Evolutionary conservation across 2,888 invertebrate genomes (phyloP).

Genomic region (Drosophila ochracea): DNA sequence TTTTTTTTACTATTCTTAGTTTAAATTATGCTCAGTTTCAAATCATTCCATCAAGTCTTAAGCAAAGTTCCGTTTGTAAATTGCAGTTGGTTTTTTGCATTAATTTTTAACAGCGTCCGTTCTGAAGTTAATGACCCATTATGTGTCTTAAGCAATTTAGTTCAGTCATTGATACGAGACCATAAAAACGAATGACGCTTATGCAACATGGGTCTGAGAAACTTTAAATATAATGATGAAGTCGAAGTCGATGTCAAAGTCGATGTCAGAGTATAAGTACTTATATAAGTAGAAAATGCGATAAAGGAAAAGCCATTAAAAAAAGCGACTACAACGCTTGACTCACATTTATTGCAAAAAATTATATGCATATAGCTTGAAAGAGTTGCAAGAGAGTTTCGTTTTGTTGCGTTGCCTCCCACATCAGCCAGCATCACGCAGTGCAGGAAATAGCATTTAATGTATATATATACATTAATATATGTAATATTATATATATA

Average conservation of each 20-base stretch:
- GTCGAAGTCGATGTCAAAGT: background rate
- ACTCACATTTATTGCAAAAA: constrained; percentile 35
- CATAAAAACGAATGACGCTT: constrained; percentile 44
- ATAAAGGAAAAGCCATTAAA: background rate
- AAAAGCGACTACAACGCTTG: constrained; percentile 13
- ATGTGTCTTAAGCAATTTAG: constrained; percentile 35
- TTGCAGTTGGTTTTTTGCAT: constrained; percentile 1
- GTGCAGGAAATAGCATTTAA: constrained; percentile 5
- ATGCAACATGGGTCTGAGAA: constrained; percentile 41
- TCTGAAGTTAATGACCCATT: constrained; percentile 34
- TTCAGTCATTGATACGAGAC: constrained; percentile 45
- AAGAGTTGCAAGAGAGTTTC: constrained; percentile 12
- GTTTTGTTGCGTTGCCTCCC: constrained; percentile 17
- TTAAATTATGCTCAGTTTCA: background rate
- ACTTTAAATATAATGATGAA: constrained; percentile 40
- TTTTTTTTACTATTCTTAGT: background rate
- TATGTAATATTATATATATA: background rate
- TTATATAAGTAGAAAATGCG: constrained; percentile 10
- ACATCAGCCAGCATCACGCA: constrained; percentile 3
- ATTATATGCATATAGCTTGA: constrained; percentile 6
- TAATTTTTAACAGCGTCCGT: background rate
- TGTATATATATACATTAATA: background rate
- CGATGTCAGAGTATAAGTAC: constrained; percentile 5
- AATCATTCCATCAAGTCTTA: background rate
- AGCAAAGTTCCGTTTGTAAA: constrained; percentile 14